Conservation (phyloP, 1,140 invertebrate genomes). For the Lamellibrachia luymesi region DNA sequence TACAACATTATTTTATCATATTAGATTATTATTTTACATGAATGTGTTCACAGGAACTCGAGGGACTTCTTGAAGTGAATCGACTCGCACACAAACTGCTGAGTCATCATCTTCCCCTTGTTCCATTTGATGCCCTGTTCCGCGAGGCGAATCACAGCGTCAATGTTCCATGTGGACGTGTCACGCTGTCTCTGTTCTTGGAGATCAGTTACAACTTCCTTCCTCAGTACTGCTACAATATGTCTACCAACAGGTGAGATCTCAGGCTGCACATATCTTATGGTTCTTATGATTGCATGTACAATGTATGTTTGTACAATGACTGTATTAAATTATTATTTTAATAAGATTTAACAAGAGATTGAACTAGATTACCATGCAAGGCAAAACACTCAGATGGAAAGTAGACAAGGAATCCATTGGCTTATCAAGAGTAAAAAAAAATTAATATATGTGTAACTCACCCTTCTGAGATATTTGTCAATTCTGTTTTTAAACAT, state of each 20-base stretch:
- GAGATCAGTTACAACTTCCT: constrained; percentile 97
- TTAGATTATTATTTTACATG: not conserved
- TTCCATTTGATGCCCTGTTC: constrained; percentile 94
- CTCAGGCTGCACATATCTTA: not conserved
- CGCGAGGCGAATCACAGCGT: constrained; percentile 98
- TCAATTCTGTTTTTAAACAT: too few species aligned
- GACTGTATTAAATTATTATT: not conserved
- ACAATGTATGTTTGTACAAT: not conserved
- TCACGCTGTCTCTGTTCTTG: constrained; percentile 97
- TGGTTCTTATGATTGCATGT: too few species aligned
- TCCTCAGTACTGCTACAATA: constrained; percentile 98
- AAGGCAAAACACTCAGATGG: too few species aligned
- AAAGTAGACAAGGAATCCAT: too few species aligned
- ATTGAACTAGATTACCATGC: too few species aligned
- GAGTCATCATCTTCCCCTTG: constrained; percentile 83
- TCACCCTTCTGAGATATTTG: too few species aligned
- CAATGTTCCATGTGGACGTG: constrained; percentile 91
- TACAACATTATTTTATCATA: too few species aligned
- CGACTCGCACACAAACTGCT: constrained; percentile 91
- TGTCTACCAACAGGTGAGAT: constrained; percentile 85
- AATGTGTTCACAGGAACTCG: constrained; percentile 67
- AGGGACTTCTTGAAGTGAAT: constrained; percentile 89
- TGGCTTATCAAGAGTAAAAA: too few species aligned
- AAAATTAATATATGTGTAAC: too few species aligned
- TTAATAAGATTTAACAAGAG: too few species aligned